Conservation (phyloP, 2,113 vertebrate genomes). For the Trochalopteron elliotii region DNA sequence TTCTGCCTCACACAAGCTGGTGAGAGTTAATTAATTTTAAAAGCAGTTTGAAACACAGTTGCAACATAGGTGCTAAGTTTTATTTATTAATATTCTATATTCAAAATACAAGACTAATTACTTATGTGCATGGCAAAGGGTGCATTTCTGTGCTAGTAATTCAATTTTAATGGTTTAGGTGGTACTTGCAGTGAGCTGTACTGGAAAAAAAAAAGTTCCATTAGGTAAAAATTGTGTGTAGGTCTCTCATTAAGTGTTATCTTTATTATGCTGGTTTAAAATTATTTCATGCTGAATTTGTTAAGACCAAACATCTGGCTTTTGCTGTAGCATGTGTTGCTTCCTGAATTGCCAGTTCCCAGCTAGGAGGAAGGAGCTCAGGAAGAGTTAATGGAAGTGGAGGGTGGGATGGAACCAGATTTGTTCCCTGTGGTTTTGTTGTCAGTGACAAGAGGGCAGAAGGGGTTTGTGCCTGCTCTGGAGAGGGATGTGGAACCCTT, state of each 20-base stretch:
- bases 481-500: neutral
- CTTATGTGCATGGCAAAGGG: neutral
- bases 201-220: neutral
- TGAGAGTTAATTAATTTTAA: constrained; percentile 31
- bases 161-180: neutral
- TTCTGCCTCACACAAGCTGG: neutral
- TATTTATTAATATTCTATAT: constrained; percentile 26
- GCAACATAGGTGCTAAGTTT: neutral
- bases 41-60: constrained; percentile 2
- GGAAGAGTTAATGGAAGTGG: neutral
- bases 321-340: neutral
- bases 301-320: constrained; percentile 17
- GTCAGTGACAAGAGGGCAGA: neutral
- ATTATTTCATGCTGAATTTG: neutral
- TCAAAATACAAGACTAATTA: neutral
- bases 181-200: neutral
- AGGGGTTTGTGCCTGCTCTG: neutral
- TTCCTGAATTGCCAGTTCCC: neutral
- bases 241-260: neutral
- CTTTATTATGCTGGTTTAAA: neutral
- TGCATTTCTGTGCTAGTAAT: neutral
- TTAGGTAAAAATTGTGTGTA: neutral
- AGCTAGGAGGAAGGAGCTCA: neutral
- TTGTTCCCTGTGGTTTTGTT: neutral
- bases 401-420: neutral